Conservation (phyloP, 2,797 vertebrate genomes). For the Stomatorhinus walkeri region DNA sequence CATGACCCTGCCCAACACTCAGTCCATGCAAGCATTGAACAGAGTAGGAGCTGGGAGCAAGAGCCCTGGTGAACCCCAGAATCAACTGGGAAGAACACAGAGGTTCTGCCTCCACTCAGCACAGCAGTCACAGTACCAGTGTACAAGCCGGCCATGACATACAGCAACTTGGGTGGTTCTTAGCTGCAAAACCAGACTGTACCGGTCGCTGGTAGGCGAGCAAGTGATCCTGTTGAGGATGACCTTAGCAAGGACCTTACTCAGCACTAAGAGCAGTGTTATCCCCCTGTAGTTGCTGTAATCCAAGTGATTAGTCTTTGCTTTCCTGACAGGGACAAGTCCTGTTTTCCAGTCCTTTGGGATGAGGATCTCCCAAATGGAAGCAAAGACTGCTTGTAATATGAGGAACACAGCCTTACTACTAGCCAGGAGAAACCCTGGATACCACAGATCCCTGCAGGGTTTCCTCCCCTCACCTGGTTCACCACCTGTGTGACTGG, state of each 20-base stretch:
- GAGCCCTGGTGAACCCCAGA: background rate
- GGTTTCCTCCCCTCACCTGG: background rate
- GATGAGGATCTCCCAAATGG: background rate
- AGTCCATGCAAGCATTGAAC: background rate
- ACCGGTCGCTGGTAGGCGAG: background rate
- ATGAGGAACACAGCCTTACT: background rate
- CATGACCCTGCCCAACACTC: background rate
- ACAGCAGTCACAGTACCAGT: background rate
- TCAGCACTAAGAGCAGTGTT: background rate
- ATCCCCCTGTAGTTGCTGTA: background rate
- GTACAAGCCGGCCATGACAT: background rate
- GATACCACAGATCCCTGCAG: background rate
- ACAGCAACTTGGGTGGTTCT: background rate
- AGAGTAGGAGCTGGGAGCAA: background rate
- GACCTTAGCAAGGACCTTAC: background rate
- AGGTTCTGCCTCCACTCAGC: background rate
- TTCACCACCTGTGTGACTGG: background rate
- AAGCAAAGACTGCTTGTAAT: background rate
- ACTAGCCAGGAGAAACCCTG: background rate
- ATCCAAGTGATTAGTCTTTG: background rate
- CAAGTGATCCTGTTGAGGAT: background rate
- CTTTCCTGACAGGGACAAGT: background rate
- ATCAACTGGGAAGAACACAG: background rate
- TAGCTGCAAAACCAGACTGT: background rate
- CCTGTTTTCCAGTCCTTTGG: background rate